Evolutionary conservation across 2,888 invertebrate species (phyloP), one percentile per base, ranked within the genome.

Genomic region (Antheraea assamensis): DNA sequence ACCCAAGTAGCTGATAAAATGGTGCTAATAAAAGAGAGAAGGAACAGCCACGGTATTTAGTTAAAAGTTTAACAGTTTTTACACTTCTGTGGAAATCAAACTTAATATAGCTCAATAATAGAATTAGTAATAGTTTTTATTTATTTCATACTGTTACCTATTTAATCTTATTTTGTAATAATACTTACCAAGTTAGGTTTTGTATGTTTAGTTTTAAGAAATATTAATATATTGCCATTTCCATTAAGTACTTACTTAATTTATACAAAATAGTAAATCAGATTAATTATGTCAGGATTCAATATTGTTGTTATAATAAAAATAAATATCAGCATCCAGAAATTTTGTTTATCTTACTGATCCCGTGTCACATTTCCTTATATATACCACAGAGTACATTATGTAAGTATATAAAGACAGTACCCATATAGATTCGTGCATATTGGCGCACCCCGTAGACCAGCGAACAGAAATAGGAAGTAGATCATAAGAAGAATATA

Each of bases 21-120:
- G 93, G 93, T 93, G 93, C 93, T 93, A 88, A 85, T 75, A 79
- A 81, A 84, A 81, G 85, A 84, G 84, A 85, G 84, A 80, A 75
- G 82, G 85, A 85, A 85, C 17, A 64, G 81, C 80, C 86, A 86
- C 13, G 88, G 88, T 87, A 87, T 74, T 49, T 52, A 27, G 30
- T 71, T 64, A 30, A 30, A 61, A 24, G 24, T 17, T 19, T 71
- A 21, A 21, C 61, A 19, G 68, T 68, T 35, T 35, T 66, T 21
- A 10, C 71, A 30, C 19, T 24, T 52, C 31, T 35, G 35, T 21
- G 15, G n/a, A 21, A 68, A 35, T 35, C 5, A 2, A 68, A 21
- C 21, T 31, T 35, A 35, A 35, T 35, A 30, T 21, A 21, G 68
- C 35, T 35, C 35, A 68, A 35, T 35, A 35, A 68, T 68, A 21